Percentiles rank a stretch among this genome's conserved stretches.
Evolutionary conservation across 2,888 invertebrate species (phyloP).

Genomic region (Glyphotaelius pellucidus): DNA sequence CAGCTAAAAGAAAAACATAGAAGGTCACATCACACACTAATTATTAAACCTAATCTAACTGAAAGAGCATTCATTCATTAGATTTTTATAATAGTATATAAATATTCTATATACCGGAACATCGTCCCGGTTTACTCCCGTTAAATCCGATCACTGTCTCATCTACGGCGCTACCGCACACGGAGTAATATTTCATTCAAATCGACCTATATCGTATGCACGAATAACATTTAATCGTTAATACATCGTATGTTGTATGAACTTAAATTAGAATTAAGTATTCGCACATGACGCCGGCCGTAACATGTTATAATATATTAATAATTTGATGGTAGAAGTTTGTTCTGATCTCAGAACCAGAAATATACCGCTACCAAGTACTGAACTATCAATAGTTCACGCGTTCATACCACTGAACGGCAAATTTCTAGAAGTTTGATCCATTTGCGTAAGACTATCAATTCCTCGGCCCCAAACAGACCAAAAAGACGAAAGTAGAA

Average conservation of each 20-base stretch:
- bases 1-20: too few relatives aligned
- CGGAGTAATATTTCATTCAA: not conserved
- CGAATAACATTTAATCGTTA: not conserved
- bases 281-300: constrained; percentile 5
- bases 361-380: constrained; percentile 26
- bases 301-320: not conserved
- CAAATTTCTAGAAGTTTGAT: not conserved
- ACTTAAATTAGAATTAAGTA: constrained; percentile 14
- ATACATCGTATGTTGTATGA: not conserved
- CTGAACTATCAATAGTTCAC: constrained; percentile 41
- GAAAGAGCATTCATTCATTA: too few relatives aligned
- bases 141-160: not conserved
- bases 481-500: too few relatives aligned
- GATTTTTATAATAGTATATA: too few relatives aligned
- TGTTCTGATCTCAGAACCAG: not conserved
- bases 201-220: not conserved
- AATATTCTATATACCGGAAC: too few relatives aligned
- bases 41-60: too few relatives aligned
- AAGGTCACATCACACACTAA: too few relatives aligned
- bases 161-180: not conserved
- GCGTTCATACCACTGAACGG: constrained; percentile 7
- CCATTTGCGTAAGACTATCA: too few relatives aligned
- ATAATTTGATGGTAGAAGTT: not conserved
- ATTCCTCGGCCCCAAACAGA: too few relatives aligned
- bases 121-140: too few relatives aligned